Evolutionary conservation across 2,888 invertebrate genomes (phyloP), one percentile per base, ranked within the genome.

Genomic region (Drosophila eohydei): DNA sequence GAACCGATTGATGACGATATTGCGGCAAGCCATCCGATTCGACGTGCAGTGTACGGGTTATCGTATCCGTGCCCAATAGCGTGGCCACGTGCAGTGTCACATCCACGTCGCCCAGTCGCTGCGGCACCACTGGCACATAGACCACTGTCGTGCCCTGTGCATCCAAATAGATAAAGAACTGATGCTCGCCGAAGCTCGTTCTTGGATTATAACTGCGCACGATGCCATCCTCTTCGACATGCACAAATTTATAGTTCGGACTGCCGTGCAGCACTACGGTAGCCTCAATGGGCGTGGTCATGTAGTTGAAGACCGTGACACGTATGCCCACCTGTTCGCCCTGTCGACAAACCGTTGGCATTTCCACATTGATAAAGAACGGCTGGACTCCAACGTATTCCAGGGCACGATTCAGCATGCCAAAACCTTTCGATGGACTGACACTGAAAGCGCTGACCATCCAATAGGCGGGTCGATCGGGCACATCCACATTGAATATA

Each of bases 301-400:
- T 96, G 93, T 98, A 98, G 94, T 99, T 99, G 93, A 99, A 98
- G 8, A 99, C 96, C 0, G 97, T 96, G 0, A 98, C 97, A 34
- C 98, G 94, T 36, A 99, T 95, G 11, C 98, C 98, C 40, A 99
- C 95, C 93, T 98, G 98, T 93, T 99, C 98, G 5, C 98, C 98
- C 92, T 97, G 97, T 41, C 96, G 95, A 86, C 97, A 96, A 38
- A 94, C 93, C 0, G 94, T 94, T 0, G 98, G 98, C 94, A 98
- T 97, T 92, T 99, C 98, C 55, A 98, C 96, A 89, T 97, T 97
- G 83, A 98, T 98, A 93, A 97, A 98, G 95, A 99, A 98, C 16
- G 98, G 98, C 43, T 98, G 94, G 0, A 97, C 96, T 14, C 97
- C 98, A 32, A 96, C 95, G 92, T 98, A 98, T 95, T 95, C 96